Evolutionary conservation across 1,140 invertebrate genomes (phyloP).

Genomic region (Megalopta genalis): DNA sequence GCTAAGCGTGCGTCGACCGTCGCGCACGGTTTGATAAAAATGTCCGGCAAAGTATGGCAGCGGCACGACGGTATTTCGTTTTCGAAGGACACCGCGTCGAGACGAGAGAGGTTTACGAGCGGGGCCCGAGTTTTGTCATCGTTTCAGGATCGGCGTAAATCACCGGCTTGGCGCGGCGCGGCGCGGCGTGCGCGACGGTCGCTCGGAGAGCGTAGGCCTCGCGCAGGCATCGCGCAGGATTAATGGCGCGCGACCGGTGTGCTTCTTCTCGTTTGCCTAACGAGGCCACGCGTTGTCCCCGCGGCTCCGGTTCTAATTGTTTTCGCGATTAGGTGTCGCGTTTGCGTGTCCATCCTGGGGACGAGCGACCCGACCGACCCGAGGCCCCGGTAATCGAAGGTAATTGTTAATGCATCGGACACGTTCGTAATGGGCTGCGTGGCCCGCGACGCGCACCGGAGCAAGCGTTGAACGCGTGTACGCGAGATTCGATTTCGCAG

Average conservation of each 20-base stretch:
- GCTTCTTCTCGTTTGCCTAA: slow-evolving; percentile 41
- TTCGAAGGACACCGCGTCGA: not conserved
- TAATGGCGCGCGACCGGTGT: slow-evolving; percentile 12
- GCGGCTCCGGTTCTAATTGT: slow-evolving; percentile 28
- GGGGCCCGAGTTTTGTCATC: not conserved
- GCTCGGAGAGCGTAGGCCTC: not conserved
- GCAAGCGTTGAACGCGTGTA: slow-evolving; percentile 29
- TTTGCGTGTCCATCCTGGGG: slow-evolving; percentile 28
- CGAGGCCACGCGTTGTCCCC: not conserved
- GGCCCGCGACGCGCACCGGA: not conserved
- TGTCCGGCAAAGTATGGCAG: no score
- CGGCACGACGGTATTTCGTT: no score
- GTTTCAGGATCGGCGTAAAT: not conserved
- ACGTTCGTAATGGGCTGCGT: slow-evolving; percentile 28
- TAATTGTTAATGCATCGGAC: slow-evolving; percentile 48
- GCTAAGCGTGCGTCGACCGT: no score
- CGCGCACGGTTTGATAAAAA: no score
- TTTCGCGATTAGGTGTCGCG: slow-evolving; percentile 44
- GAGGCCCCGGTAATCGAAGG: slow-evolving; percentile 30
- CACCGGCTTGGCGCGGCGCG: not conserved
- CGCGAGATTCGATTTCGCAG: slow-evolving; percentile 14
- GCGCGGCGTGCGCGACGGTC: not conserved
- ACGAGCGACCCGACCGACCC: not conserved
- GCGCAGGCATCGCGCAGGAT: slow-evolving; percentile 17
- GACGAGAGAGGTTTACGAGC: not conserved